Conservation (phyloP, 2,888 invertebrate genomes). For the Osmoderma eremita region DNA sequence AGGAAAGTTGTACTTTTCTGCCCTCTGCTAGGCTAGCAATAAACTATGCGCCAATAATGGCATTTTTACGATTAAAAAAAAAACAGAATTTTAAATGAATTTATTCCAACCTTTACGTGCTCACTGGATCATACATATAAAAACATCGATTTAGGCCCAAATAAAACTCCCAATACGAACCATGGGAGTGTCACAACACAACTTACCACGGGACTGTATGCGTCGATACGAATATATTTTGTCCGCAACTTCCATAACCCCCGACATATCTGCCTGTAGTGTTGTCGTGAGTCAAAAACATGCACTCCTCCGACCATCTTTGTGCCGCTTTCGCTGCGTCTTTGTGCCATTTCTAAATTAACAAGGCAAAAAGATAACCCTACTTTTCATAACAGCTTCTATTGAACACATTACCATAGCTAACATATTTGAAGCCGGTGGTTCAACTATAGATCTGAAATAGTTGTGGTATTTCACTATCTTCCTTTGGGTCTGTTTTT, state of each 20-base stretch:
- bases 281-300: slow-evolving; percentile 76
- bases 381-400: background rate
- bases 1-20: too few relatives aligned
- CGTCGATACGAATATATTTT: slow-evolving; percentile 84
- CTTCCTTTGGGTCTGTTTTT: slow-evolving; percentile 73
- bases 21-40: too few relatives aligned
- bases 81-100: too few relatives aligned
- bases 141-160: too few relatives aligned
- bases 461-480: slow-evolving; percentile 81
- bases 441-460: slow-evolving; percentile 78
- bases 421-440: slow-evolving; percentile 83
- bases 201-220: slow-evolving; percentile 82
- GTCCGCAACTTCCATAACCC: slow-evolving; percentile 78
- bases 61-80: too few relatives aligned
- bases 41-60: too few relatives aligned
- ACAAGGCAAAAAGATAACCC: too few relatives aligned
- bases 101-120: too few relatives aligned
- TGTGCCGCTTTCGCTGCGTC: slow-evolving; percentile 79
- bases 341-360: slow-evolving; percentile 81
- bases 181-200: too few relatives aligned
- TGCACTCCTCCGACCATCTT: slow-evolving; percentile 77
- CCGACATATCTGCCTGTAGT: slow-evolving; percentile 73
- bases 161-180: too few relatives aligned
- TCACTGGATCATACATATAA: too few relatives aligned
- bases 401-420: slow-evolving; percentile 77